Percentiles rank a stretch among this genome's conserved stretches.
phyloP scores from a whole-genome alignment of 2,797 vertebrate genomes.

The Poecilia wingei region DNA sequence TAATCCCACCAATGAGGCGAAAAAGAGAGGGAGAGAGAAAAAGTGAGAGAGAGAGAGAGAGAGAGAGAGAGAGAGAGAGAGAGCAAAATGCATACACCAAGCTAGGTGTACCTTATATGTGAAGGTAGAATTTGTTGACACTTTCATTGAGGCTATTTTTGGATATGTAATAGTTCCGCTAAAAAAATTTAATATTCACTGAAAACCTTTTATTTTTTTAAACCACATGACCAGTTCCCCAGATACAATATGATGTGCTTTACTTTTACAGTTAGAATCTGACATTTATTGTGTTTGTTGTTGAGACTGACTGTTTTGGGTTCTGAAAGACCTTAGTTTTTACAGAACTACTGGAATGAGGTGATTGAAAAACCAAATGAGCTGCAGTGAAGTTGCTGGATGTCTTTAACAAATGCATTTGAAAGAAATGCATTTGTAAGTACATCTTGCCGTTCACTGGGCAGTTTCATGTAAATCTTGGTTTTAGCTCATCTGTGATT shows the following conservation, averaged over 20 bases:
- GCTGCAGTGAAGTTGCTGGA: not conserved
- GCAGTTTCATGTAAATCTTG: not conserved
- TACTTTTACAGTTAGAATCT: not conserved
- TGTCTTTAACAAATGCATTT: not conserved
- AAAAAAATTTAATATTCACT: not conserved
- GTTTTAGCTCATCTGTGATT: not conserved
- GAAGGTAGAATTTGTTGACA: not conserved
- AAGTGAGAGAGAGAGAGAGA: not conserved
- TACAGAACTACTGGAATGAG: not conserved
- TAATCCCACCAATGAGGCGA: not conserved
- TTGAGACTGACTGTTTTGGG: not conserved
- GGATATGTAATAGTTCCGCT: not conserved
- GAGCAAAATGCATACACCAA: not conserved
- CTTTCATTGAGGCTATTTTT: not conserved
- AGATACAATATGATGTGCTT: not conserved
- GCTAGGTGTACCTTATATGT: not conserved
- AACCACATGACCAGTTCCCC: not conserved
- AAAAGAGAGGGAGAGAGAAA: not conserved
- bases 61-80: not conserved
- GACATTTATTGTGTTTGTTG: not conserved
- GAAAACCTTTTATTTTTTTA: not conserved
- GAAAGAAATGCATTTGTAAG: not conserved
- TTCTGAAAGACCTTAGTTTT: not conserved
- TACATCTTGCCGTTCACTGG: not conserved
- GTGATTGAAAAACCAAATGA: not conserved